Base-by-base conservation (phyloP, 2,113 vertebrate genomes). In the Megaceryle torquata region DNA sequence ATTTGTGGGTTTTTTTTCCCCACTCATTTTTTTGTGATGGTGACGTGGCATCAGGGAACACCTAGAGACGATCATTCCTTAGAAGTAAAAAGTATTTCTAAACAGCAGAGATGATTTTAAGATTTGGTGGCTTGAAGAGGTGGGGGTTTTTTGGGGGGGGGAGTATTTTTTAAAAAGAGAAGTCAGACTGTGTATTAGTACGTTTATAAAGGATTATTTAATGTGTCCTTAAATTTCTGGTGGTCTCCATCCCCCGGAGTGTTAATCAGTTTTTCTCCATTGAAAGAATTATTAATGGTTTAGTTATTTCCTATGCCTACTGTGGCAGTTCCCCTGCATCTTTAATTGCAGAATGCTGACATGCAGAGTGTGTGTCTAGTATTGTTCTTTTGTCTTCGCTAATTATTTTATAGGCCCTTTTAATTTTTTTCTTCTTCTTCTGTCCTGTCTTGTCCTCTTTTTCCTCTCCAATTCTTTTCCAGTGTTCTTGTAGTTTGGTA, bases 181-280 rank as follows among this genome's bases (percentile, higher is more conserved):
- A 72, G 8, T 41, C 17, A 35, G 31, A 9, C 4, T 22, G 0
- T 41, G 3, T 77, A 22, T 46, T 68, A 31, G 7, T 0, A 1
- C 39, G 39, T 85, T 10, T 79, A 0, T 28, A n/a, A 61, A 39
- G n/a, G 59, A 41, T 69, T 91, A 48, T 31, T 1, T 76, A 17
- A 24, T 12, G 17, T 72, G 5, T 51, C 76, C 39, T 69, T 65
- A 65, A 60, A 22, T 57, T 31, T 67, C 13, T 80, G n/a, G n/a
- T n/a, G n/a, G n/a, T n/a, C n/a, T n/a, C n/a, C n/a, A n/a, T n/a
- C n/a, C 19, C 35, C 33, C 17, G 20, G 22, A 56, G 13, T 31
- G 8, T 65, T 94, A 71, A 33, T 8, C 25, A 11, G 5, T 10
- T 84, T 75, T 79, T 65, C 12, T 68, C 21, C 11, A 51, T 67